phyloP scores from a whole-genome alignment of 2,113 vertebrate genomes.

The Proterorhinus semilunaris region DNA sequence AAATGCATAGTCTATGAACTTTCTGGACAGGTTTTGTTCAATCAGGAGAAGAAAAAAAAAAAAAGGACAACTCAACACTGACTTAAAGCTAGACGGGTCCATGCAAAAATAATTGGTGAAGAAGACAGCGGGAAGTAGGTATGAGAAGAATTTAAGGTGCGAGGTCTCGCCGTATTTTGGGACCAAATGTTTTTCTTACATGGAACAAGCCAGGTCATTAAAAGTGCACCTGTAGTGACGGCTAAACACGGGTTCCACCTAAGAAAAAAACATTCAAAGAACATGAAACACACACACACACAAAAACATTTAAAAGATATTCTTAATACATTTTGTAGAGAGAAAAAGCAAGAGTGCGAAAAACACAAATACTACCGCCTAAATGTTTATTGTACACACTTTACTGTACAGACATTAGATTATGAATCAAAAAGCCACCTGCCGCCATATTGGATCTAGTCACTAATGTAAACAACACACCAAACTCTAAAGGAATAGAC shows the following conservation, averaged over 20 bases:
- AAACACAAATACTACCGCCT: too few species aligned
- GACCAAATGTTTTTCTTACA: constrained; percentile 2
- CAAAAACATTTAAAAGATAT: neutral
- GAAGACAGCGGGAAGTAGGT: constrained; percentile 14
- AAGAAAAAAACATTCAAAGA: constrained; percentile 29
- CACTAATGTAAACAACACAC: too few species aligned
- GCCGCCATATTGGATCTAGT: too few species aligned
- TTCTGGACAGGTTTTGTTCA: constrained; percentile 19
- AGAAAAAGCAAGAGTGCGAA: too few species aligned
- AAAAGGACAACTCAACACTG: neutral
- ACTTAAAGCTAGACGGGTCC: neutral
- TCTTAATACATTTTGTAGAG: too few species aligned
- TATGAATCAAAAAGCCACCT: too few species aligned
- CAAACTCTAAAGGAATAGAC: too few species aligned
- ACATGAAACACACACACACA: constrained; percentile 22
- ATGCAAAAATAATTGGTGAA: neutral
- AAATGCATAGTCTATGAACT: constrained; percentile 64
- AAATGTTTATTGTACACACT: too few species aligned
- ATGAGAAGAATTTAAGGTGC: constrained; percentile 14
- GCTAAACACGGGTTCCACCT: constrained; percentile 39
- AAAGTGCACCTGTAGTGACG: constrained; percentile 60
- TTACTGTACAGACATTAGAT: too few species aligned
- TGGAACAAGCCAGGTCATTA: constrained; percentile 52
- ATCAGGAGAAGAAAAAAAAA: neutral
- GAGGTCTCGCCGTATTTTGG: neutral